Evolutionary conservation across 2,113 vertebrate genomes (phyloP), one percentile per base, ranked within the genome.

Genomic region (Notothenia coriiceps): DNA sequence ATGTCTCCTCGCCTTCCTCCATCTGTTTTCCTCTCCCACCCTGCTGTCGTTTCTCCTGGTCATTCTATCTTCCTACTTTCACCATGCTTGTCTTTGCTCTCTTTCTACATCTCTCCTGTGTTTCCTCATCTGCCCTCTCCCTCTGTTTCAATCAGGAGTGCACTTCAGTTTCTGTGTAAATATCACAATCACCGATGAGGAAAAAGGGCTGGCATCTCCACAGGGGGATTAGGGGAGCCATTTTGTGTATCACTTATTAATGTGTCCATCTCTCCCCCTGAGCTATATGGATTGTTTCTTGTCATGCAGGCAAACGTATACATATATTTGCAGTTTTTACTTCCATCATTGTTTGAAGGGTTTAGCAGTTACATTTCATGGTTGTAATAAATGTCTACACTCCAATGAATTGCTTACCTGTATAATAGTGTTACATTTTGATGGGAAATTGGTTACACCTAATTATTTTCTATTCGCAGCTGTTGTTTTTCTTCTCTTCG

Each of bases 221-320:
- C 82, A 69, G 74, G 83, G 78, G 83, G 87, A 84, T 88, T 83
- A 80, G 63, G 84, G 87, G 78, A 89, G 91, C 91, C 85, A 93
- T 95, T 94, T 94, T 93, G 89, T 93, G 75, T 86, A 87, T 91
- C 68, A 82, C 86, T 93, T 89, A 88, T 90, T 89, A 92, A 91
- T 89, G 74, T 69, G 70, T 85, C 77, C 64, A 61, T 82, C 70
- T 87, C 50, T 63, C 63, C 33, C 35, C 43, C 29, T 65, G 71
- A 86, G 60, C 86, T 57, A 56, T 82, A 79, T 67, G 20, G 59
- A 71, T 88, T 55, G 43, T 70, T 79, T 79, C 33, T 61, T 68
- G 43, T 65, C 75, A 57, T 14, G 8, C 8, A 64, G 18, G 25
- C 49, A 69, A 74, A 56, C 52, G 20, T 40, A 63, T 65, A 44